These are phyloP conservation scores for Lethocerus indicus DNA, from an alignment of 1,140 invertebrate genomes.

Conservation along the genomic window DNA sequence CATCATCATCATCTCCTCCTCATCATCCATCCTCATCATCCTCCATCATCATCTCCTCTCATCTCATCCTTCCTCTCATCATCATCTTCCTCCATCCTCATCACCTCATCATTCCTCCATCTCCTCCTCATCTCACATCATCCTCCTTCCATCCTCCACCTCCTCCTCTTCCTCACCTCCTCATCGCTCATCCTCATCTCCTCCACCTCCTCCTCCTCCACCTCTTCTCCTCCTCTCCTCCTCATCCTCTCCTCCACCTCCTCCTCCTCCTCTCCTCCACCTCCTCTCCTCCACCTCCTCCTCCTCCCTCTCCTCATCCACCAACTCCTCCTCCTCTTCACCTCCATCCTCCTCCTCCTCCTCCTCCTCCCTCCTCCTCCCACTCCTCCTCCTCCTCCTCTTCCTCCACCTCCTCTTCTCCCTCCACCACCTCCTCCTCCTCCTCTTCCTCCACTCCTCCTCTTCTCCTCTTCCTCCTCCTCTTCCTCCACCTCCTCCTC, in stretches of 20 bases:
- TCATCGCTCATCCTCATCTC: background rate
- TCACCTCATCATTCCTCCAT: background rate
- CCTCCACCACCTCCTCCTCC: background rate
- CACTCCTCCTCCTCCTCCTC: conserved; percentile 2
- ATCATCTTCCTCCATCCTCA: background rate
- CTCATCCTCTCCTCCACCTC: background rate
- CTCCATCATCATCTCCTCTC: background rate
- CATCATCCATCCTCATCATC: background rate
- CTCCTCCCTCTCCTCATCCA: background rate
- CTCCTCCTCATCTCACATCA: background rate
- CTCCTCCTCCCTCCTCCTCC: conserved; percentile 3
- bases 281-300: background rate
- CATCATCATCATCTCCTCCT: conserved; percentile 1
- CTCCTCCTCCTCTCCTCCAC: background rate
- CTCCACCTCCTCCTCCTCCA: background rate
- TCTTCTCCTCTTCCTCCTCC: too few species aligned
- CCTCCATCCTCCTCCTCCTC: conserved; percentile 1
- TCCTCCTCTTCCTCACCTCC: background rate
- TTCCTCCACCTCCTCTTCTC: background rate
- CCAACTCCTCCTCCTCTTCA: background rate
- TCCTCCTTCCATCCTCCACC: background rate
- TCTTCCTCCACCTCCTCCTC: too few species aligned
- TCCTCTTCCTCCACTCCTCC: background rate
- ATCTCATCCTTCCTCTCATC: background rate
- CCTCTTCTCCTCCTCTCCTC: background rate